Percentiles rank a stretch among this genome's conserved stretches.
Evolutionary conservation across 2,113 vertebrate species (phyloP).

Genomic region (Chlorocebus sabaeus): DNA sequence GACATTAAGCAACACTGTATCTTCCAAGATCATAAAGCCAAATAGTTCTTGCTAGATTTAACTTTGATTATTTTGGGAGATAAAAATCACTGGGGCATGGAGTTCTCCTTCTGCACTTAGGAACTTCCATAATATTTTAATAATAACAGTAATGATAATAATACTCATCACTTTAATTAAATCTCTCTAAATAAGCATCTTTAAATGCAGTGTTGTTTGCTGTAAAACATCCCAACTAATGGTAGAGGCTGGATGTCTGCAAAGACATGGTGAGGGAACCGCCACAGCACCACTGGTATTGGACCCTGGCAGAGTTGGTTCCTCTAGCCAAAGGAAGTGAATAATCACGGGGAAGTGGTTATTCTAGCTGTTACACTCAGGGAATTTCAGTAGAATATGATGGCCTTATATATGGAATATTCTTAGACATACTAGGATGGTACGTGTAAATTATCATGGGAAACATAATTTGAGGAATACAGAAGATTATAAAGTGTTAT

Average conservation of each 20-base stretch:
- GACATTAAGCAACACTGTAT: background rate
- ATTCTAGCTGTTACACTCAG: background rate
- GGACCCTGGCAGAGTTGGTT: background rate
- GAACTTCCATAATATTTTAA: background rate
- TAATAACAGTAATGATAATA: background rate
- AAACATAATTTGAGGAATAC: conserved; percentile 14
- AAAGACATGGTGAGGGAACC: background rate
- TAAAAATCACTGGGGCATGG: background rate
- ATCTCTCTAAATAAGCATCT: background rate
- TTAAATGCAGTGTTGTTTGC: background rate
- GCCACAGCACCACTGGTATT: background rate
- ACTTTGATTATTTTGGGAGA: conserved; percentile 19
- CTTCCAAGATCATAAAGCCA: conserved; percentile 17
- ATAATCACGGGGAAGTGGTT: background rate
- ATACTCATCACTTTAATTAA: background rate
- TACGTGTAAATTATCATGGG: background rate
- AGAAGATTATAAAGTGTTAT: background rate
- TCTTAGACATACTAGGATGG: background rate
- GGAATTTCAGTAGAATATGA: background rate
- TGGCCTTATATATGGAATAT: background rate
- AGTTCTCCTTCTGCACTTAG: background rate
- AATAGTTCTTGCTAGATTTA: conserved; percentile 11
- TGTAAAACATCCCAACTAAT: background rate
- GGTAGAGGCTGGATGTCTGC: background rate
- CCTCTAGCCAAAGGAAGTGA: background rate